Conservation (phyloP, 2,113 vertebrate genomes). For the Asarcornis scutulata region DNA sequence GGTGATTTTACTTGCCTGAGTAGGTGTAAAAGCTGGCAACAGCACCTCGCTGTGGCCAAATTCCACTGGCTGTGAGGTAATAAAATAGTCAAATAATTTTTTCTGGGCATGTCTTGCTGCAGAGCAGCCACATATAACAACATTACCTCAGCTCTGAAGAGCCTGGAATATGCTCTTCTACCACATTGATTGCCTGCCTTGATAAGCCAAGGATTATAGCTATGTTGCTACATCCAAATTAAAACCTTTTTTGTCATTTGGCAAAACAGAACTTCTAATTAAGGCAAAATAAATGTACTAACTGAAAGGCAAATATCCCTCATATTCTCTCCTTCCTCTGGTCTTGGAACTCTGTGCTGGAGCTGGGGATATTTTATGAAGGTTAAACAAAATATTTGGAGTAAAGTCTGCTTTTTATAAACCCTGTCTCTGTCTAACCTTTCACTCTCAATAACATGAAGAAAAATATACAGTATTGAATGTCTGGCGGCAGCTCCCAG, state of each 20-base stretch:
- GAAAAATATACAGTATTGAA: constrained; percentile 54
- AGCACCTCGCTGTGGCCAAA: neutral
- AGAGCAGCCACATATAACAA: neutral
- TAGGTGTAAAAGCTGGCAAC: neutral
- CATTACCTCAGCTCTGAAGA: neutral
- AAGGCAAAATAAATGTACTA: neutral
- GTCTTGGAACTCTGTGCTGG: neutral
- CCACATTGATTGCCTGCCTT: neutral
- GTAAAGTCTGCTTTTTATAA: constrained; percentile 56
- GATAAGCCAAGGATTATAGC: neutral
- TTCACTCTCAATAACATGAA: constrained; percentile 31
- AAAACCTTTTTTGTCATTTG: neutral
- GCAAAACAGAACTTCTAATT: neutral
- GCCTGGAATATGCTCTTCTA: neutral
- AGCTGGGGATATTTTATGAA: constrained; percentile 35
- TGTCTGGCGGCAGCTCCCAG: constrained; percentile 27
- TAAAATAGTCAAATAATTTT: neutral
- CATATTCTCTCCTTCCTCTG: neutral
- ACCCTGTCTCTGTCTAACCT: constrained; percentile 23
- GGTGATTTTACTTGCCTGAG: neutral
- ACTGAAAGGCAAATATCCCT: neutral
- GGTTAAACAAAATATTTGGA: constrained; percentile 57
- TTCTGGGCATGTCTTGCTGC: neutral
- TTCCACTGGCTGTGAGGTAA: neutral
- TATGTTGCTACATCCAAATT: neutral